phyloP scores from a whole-genome alignment of 2,888 invertebrate species.

The Xestoiulus laeticollis region DNA sequence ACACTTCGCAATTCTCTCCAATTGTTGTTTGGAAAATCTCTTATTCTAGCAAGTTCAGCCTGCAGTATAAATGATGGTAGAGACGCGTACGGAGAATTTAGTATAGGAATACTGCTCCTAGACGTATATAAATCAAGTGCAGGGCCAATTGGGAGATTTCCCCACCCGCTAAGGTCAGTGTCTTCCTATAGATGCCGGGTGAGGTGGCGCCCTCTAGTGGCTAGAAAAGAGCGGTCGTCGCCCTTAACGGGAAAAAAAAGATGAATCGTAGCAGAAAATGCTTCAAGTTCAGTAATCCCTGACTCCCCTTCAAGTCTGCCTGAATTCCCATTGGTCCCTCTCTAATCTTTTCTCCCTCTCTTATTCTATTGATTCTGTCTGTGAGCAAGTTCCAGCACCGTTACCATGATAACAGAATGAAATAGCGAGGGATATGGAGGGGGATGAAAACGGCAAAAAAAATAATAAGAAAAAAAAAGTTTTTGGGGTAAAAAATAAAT shows the following conservation, averaged over 20 bases:
- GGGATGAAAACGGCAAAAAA: background rate
- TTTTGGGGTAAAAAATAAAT: background rate
- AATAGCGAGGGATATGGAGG: background rate
- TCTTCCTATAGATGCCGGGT: background rate
- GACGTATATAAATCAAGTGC: conserved; percentile 17
- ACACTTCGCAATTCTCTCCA: background rate
- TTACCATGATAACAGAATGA: background rate
- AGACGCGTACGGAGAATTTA: background rate
- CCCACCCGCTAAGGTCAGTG: conserved; percentile 3
- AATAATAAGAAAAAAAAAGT: background rate
- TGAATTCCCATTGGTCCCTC: conserved; percentile 3
- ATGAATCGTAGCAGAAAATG: background rate
- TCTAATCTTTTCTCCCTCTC: conserved; percentile 15
- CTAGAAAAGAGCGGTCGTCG: background rate
- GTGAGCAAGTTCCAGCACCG: conserved; percentile 18
- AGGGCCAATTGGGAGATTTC: background rate
- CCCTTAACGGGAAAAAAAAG: background rate
- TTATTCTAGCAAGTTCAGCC: background rate
- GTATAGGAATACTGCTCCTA: background rate
- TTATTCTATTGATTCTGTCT: conserved; percentile 19
- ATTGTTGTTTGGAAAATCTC: background rate
- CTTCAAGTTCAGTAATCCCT: conserved; percentile 26
- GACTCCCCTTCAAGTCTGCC: conserved; percentile 16
- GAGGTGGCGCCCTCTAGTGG: background rate
- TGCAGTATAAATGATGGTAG: background rate